Conservation (phyloP, 30 jellyfish, hydroid and myxozoan species). For the Aurelia aurita region DNA sequence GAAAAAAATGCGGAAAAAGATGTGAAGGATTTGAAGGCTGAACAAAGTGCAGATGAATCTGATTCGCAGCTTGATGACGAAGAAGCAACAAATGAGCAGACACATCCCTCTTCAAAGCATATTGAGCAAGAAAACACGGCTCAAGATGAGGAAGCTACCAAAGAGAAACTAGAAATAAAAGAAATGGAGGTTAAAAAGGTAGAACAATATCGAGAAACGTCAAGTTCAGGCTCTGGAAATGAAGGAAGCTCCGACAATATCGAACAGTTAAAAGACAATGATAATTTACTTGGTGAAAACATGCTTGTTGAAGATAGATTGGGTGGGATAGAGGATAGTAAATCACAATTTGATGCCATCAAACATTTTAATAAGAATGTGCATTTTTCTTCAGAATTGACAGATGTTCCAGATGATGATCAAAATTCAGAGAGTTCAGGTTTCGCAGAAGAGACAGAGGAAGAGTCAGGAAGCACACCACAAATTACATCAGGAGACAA, state of each 20-base stretch:
- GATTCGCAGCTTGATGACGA: slow-evolving; percentile 55
- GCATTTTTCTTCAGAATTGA: slow-evolving; percentile 54
- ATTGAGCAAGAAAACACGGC: slow-evolving; percentile 46
- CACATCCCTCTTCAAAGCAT: slow-evolving; percentile 63
- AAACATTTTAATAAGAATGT: slow-evolving; percentile 20
- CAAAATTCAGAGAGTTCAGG: slow-evolving; percentile 11
- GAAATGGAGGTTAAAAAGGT: not conserved
- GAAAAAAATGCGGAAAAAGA: slow-evolving; percentile 16
- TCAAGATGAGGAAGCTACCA: not conserved
- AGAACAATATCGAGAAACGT: not conserved
- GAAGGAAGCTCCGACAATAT: too few relatives aligned
- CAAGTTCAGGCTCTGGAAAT: slow-evolving; percentile 30
- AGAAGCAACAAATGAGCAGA: slow-evolving; percentile 66
- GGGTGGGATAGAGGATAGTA: not conserved
- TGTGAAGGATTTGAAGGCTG: slow-evolving; percentile 7
- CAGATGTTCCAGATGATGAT: slow-evolving; percentile 11
- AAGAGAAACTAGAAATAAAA: not conserved
- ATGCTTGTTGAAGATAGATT: not conserved
- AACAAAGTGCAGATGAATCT: slow-evolving; percentile 12
- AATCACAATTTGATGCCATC: not conserved
- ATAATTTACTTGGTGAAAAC: too few relatives aligned
- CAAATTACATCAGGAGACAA: slow-evolving; percentile 21
- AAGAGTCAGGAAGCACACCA: slow-evolving; percentile 21
- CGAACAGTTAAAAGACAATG: too few relatives aligned
- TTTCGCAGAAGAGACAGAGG: slow-evolving; percentile 28